A percentile compares a stretch with the other conserved stretches of the same genome.
phyloP scores from a whole-genome alignment of 2,113 vertebrate genomes.

The Tichodroma muraria region DNA sequence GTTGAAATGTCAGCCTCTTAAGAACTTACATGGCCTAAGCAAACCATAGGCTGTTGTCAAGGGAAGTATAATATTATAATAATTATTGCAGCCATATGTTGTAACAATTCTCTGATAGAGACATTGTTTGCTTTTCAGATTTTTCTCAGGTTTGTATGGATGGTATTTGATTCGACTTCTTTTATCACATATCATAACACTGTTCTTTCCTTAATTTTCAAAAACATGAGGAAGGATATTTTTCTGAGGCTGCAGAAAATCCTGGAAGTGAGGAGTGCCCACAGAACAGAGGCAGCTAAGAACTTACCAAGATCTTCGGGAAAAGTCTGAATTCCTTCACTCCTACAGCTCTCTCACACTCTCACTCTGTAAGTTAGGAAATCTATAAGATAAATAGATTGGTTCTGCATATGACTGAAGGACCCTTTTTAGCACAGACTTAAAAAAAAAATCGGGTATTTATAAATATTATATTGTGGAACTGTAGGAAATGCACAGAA shows the following conservation, averaged over 20 bases:
- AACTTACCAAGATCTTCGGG: background rate
- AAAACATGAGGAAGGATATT: background rate
- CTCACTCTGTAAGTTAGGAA: background rate
- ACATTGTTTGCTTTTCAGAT: constrained; percentile 42
- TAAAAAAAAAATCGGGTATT: background rate
- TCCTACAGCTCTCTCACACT: background rate
- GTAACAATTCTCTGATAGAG: constrained; percentile 22
- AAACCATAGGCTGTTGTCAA: constrained; percentile 61
- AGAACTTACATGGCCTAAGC: constrained; percentile 52
- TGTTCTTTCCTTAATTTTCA: constrained; percentile 26
- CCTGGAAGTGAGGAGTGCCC: background rate
- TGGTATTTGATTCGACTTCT: background rate
- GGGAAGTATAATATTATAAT: constrained; percentile 28
- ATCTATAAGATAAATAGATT: background rate
- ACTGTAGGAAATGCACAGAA: background rate
- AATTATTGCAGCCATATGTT: constrained; percentile 3
- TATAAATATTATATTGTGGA: background rate
- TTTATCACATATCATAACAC: background rate
- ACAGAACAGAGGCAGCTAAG: background rate
- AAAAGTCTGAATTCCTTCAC: background rate
- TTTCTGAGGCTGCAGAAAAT: constrained; percentile 26
- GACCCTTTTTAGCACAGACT: background rate
- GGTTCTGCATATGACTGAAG: background rate
- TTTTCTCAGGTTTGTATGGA: constrained; percentile 38
- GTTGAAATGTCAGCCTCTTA: constrained; percentile 22